Evolutionary conservation across 2,113 vertebrate species (phyloP).

Genomic region (Empidonax alnorum): DNA sequence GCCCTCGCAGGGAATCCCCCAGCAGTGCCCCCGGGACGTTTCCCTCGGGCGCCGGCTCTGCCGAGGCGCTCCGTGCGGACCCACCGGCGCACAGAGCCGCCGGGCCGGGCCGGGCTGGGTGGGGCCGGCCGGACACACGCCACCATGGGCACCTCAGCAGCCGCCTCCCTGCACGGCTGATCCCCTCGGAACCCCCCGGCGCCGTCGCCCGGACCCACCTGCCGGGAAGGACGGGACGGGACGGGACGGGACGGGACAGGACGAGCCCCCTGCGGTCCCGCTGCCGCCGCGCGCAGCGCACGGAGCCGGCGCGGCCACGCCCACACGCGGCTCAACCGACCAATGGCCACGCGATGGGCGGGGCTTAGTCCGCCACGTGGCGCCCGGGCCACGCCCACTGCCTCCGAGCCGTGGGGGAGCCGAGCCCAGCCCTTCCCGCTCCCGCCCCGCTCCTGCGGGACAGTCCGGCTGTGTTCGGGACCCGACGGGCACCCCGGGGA

Average conservation of each 20-base stretch:
- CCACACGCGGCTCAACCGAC: rapidly evolving
- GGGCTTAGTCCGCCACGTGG: neutral
- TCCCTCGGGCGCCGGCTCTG: rapidly evolving
- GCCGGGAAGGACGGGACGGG: neutral
- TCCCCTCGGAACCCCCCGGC: neutral
- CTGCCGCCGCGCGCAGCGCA: neutral
- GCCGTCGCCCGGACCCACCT: neutral
- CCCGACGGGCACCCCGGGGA: neutral
- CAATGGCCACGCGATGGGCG: neutral
- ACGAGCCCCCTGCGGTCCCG: too few relatives aligned
- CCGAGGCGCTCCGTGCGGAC: neutral
- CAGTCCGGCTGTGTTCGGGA: neutral
- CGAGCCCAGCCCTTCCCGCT: too few relatives aligned
- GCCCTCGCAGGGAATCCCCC: neutral
- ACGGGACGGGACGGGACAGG: neutral
- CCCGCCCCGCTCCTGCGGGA: too few relatives aligned
- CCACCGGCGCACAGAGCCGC: neutral
- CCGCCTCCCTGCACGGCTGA: neutral
- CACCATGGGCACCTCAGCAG: neutral
- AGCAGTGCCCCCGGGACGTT: neutral
- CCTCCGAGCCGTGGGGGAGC: too few relatives aligned
- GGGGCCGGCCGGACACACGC: neutral
- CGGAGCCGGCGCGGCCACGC: neutral
- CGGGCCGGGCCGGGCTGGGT: neutral
- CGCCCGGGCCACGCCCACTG: neutral